Percentiles rank a stretch among this genome's conserved stretches.
Evolutionary conservation across 2,888 invertebrate genomes (phyloP).

Genomic region (Nemapogon koenigi): DNA sequence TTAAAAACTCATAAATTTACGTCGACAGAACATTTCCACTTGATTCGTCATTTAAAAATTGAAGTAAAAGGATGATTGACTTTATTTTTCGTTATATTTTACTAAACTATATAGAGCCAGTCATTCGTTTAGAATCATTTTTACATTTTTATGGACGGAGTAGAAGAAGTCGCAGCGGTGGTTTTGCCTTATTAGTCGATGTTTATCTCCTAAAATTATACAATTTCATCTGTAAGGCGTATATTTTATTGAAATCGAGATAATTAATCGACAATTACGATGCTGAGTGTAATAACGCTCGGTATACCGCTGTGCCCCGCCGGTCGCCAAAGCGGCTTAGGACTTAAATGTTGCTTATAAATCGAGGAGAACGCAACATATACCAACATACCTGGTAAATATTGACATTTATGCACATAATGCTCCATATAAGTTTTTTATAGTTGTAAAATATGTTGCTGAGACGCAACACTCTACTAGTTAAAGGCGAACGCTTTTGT

Average conservation of each 20-base stretch:
- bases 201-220: slow-evolving; percentile 52
- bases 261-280: slow-evolving; percentile 63
- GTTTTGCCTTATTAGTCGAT: slow-evolving; percentile 50
- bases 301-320: slow-evolving; percentile 51
- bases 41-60: neutral
- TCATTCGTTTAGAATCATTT: slow-evolving; percentile 32
- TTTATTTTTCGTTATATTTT: slow-evolving; percentile 1
- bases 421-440: slow-evolving; percentile 63
- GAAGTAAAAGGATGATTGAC: neutral
- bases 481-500: slow-evolving; percentile 42
- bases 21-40: no score
- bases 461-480: slow-evolving; percentile 26
- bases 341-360: slow-evolving; percentile 42
- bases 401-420: slow-evolving; percentile 64
- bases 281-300: slow-evolving; percentile 49
- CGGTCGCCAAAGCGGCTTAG: slow-evolving; percentile 33
- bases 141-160: slow-evolving; percentile 37
- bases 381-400: slow-evolving; percentile 32
- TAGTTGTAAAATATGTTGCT: slow-evolving; percentile 59
- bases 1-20: no score
- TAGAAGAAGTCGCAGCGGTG: slow-evolving; percentile 38
- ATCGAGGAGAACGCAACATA: slow-evolving; percentile 32
- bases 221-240: slow-evolving; percentile 51
- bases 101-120: slow-evolving; percentile 21
- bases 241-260: slow-evolving; percentile 59